Base-by-base conservation (phyloP, 2,888 invertebrate species). In the Chymomyza amoena region DNA sequence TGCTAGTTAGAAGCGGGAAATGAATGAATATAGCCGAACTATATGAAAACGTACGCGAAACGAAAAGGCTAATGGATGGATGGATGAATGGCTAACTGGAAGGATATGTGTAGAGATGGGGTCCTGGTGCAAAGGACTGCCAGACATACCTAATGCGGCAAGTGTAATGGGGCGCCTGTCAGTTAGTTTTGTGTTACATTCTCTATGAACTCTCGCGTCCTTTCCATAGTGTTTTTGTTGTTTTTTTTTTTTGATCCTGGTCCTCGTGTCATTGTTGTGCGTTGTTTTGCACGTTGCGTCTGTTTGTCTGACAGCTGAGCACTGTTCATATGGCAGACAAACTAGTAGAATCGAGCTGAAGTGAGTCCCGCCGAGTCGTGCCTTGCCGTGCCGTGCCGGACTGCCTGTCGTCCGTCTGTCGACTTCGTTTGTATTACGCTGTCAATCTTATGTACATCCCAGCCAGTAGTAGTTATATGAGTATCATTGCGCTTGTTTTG, bases 11-110 rank as follows among this genome's bases (percentile, higher is more conserved):
- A 45, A 64, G 69, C 68, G 63, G 67, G 62, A 66, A 79, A 78
- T 70, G 68, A 71, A 80, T 82, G 76, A 72, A 73, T 62, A 74
- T 69, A 73, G 73, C 69, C 73, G 72, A 74, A 74, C 73, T 71
- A 69, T 73, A 75, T 59, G 77, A 61, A 71, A 76, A 71, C 73
- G 76, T 76, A 70, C 68, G 72, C 75, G 73, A 72, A 77, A 69
- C 70, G 76, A 78, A 79, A 72, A 52, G 64, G 64, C 75, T 81
- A 77, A 81, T 78, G 80, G 82, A 71, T 78, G 72, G 68, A 76
- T 77, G 70, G 64, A 68, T 77, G 73, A 66, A 69, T 75, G 69
- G 71, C 61, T 73, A 70, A 61, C 64, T 66, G 75, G 16, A 13
- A 51, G 4, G 51, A 13, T 25, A 25, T 25, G 6, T 32, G 32